These are phyloP conservation scores for Ptychoptera contaminata DNA, from an alignment of 2,888 invertebrate species.

Conservation along the genomic window DNA sequence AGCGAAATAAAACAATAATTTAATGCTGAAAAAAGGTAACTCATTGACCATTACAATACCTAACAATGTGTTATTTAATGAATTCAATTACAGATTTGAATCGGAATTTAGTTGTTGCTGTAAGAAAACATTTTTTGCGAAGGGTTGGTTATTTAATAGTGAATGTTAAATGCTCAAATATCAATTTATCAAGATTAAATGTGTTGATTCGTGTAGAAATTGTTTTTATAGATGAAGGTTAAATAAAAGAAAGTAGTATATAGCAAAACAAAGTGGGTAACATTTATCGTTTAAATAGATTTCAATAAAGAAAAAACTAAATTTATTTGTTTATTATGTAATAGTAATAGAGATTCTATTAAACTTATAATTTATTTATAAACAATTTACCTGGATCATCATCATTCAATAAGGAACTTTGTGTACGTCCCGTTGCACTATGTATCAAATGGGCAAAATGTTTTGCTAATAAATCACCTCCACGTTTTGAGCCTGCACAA, in stretches of 20 bases:
- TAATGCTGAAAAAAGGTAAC: no score
- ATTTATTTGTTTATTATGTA: no score
- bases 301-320: no score
- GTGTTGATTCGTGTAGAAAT: no score
- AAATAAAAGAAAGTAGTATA: no score
- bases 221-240: no score
- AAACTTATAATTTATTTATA: no score
- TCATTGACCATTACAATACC: neutral
- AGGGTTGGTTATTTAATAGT: neutral
- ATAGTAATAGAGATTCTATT: no score
- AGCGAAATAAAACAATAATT: neutral
- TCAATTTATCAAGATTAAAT: no score
- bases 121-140: neutral
- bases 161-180: neutral
- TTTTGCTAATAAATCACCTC: slow-evolving; percentile 40
- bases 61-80: neutral
- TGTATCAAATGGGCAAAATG: slow-evolving; percentile 44
- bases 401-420: slow-evolving; percentile 39
- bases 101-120: neutral
- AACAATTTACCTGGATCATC: slow-evolving; percentile 30
- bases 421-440: slow-evolving; percentile 41
- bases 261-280: no score
- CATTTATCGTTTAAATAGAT: no score
- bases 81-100: slow-evolving; percentile 5
- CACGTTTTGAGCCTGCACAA: slow-evolving; percentile 32